These are phyloP conservation scores for Drosophila anceps DNA, from an alignment of 2,888 invertebrate genomes.

Conservation along the genomic window DNA sequence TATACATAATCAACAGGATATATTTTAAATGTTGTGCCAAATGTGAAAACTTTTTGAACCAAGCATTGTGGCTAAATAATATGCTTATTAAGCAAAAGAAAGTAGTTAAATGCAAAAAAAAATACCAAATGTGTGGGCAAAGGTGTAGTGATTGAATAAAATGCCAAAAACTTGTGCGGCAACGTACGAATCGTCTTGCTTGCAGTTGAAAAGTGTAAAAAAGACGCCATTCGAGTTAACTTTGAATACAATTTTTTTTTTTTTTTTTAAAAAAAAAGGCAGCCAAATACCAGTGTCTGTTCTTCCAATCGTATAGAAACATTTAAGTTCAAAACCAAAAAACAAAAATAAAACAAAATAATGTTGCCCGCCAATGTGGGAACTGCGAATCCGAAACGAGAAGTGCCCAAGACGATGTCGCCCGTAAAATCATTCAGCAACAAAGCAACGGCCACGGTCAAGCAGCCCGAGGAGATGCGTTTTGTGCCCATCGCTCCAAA, in stretches of 20 bases:
- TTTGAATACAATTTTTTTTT: constrained; percentile 37
- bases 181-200: constrained; percentile 60
- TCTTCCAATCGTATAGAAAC: neutral
- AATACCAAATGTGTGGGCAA: constrained; percentile 44
- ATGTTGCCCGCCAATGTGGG: constrained; percentile 58
- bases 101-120: constrained; percentile 16
- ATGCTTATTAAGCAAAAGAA: neutral
- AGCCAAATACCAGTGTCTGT: constrained; percentile 8
- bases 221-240: constrained; percentile 50
- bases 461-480: constrained; percentile 37
- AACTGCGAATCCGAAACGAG: constrained; percentile 27
- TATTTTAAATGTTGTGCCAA: neutral
- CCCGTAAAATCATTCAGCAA: constrained; percentile 33
- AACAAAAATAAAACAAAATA: neutral
- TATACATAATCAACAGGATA: constrained; percentile 14
- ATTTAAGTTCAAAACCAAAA: neutral
- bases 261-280: constrained; percentile 18
- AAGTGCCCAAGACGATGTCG: constrained; percentile 27
- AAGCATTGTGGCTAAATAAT: constrained; percentile 1
- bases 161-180: constrained; percentile 74
- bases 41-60: constrained; percentile 3
- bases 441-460: constrained; percentile 4
- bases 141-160: constrained; percentile 50
- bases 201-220: constrained; percentile 56
- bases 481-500: constrained; percentile 53